phyloP scores from a whole-genome alignment of 2,113 vertebrate species.

The Gambusia holbrooki region DNA sequence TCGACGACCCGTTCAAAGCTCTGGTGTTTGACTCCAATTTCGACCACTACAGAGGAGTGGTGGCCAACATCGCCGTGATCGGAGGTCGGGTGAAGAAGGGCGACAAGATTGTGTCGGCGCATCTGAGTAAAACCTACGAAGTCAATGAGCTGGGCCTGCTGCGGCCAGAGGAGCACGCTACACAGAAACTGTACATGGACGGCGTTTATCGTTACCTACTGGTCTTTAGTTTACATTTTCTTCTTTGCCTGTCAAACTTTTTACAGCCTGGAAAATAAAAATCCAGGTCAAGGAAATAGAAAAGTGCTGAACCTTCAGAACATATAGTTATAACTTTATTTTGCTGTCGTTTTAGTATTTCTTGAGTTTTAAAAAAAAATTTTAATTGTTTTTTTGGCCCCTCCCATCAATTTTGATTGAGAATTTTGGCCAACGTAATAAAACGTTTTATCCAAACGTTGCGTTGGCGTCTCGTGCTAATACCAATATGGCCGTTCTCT shows the following conservation, averaged over 20 bases:
- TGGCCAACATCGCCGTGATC: constrained; percentile 90
- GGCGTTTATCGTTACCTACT: background rate
- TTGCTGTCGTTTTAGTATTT: too few species aligned
- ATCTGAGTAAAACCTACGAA: constrained; percentile 89
- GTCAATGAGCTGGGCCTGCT: constrained; percentile 93
- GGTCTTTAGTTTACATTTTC: background rate
- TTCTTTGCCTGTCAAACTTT: too few species aligned
- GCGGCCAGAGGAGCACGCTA: constrained; percentile 86
- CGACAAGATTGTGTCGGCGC: constrained; percentile 85
- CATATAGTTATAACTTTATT: too few species aligned
- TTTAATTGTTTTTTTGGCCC: too few species aligned
- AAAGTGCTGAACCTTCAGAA: too few species aligned
- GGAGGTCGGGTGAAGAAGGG: constrained; percentile 89
- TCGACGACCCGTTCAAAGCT: constrained; percentile 85
- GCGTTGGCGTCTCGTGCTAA: background rate
- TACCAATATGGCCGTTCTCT: constrained; percentile 16
- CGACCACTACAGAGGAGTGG: constrained; percentile 92
- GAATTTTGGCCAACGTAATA: too few species aligned
- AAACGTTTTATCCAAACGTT: background rate
- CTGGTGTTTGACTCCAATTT: constrained; percentile 96
- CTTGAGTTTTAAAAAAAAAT: too few species aligned
- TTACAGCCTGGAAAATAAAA: background rate
- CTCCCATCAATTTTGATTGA: too few species aligned
- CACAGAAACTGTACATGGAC: constrained; percentile 83
- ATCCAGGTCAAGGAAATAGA: background rate